Evolutionary conservation across 2,113 vertebrate genomes (phyloP).

Genomic region (Australoheros scitulus): DNA sequence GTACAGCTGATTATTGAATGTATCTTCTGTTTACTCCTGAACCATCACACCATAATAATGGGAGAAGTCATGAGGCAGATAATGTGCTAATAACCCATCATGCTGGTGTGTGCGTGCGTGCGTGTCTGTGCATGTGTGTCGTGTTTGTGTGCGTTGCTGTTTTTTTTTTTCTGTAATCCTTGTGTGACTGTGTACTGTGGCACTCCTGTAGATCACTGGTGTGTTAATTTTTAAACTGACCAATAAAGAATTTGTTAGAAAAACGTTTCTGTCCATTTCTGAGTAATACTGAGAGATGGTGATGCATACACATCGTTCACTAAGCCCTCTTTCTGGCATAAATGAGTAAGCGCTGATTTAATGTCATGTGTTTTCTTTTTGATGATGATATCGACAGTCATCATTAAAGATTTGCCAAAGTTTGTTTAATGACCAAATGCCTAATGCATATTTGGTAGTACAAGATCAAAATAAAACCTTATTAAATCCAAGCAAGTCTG

Average conservation of each 20-base stretch:
- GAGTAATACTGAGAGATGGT: neutral
- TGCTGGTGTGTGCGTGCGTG: conserved; percentile 25
- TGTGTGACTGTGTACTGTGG: conserved; percentile 62
- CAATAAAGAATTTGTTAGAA: conserved; percentile 74
- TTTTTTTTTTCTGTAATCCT: conserved; percentile 39
- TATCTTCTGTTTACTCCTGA: conserved; percentile 76
- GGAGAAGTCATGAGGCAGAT: conserved; percentile 56
- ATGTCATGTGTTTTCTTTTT: neutral
- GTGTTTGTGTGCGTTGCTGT: conserved; percentile 30
- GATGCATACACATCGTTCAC: neutral
- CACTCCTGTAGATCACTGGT: conserved; percentile 64
- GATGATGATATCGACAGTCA: neutral
- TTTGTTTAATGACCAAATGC: neutral
- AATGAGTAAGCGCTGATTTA: neutral
- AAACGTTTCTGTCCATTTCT: conserved; percentile 3
- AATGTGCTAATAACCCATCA: conserved; percentile 49
- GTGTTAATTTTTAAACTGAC: conserved; percentile 69
- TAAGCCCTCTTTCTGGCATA: neutral
- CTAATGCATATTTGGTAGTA: neutral
- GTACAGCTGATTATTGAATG: conserved; percentile 81
- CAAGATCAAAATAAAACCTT: conserved; percentile 2
- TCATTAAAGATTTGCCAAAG: neutral
- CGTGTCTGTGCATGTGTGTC: conserved; percentile 12
- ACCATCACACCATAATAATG: conserved; percentile 67
- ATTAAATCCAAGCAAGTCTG: neutral